phyloP scores from a whole-genome alignment of 2,797 vertebrate genomes.

The Gallirallus australis region DNA sequence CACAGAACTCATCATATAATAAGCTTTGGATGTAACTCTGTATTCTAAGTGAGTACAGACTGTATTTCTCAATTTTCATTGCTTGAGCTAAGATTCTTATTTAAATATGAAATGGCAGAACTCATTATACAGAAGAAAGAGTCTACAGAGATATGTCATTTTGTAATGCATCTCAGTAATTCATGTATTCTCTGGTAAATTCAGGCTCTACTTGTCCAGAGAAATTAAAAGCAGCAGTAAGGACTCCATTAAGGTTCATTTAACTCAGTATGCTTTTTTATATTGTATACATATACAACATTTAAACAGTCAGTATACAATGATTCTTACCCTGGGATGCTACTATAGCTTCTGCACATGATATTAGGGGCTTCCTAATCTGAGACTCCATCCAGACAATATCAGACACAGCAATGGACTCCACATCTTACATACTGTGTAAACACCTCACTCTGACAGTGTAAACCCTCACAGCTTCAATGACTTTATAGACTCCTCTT shows the following conservation, averaged over 20 bases:
- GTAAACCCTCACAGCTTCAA: not conserved
- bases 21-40: not conserved
- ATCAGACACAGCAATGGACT: not conserved
- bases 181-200: not conserved
- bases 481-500: not conserved
- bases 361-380: not conserved
- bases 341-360: not conserved
- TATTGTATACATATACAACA: not conserved
- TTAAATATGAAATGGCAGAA: conserved; percentile 27
- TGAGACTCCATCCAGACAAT: not conserved
- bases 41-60: not conserved
- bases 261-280: not conserved
- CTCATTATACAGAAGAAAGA: not conserved
- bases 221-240: not conserved
- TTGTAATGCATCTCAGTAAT: not conserved
- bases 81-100: conserved; percentile 21
- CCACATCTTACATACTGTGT: not conserved
- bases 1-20: not conserved
- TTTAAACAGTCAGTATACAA: not conserved
- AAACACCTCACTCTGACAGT: not conserved
- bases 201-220: not conserved
- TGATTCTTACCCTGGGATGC: not conserved
- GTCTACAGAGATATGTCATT: not conserved
- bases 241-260: not conserved
- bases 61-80: not conserved